Percentiles rank a stretch among this genome's conserved stretches.
Conservation (phyloP, 2,797 vertebrate genomes). For the Notolepis coatsorum region DNA sequence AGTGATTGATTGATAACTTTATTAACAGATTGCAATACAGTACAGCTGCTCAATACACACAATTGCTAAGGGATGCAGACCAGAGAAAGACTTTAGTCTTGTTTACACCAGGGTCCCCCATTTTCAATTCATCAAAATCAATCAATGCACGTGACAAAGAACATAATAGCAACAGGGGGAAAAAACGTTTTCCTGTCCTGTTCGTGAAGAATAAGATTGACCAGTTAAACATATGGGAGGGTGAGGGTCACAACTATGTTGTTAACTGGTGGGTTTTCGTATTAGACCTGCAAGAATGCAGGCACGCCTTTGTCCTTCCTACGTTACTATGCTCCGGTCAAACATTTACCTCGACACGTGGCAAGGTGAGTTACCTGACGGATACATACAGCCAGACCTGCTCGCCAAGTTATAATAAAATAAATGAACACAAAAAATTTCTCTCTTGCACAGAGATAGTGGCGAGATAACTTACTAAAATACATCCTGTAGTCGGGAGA, state of each 20-base stretch:
- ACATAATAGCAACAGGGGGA: no score
- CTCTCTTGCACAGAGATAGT: neutral
- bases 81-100: no score
- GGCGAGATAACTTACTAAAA: conserved; percentile 90
- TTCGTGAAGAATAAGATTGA: no score
- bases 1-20: no score
- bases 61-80: no score
- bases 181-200: no score
- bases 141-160: no score
- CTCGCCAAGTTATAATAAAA: neutral
- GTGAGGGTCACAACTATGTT: neutral
- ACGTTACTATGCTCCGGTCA: no score
- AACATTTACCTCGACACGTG: conserved; percentile 5
- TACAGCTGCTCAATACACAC: no score
- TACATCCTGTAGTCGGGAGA: conserved; percentile 89
- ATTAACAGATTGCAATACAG: no score
- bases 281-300: neutral
- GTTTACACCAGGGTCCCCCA: no score
- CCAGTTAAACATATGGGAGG: neutral
- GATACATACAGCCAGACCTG: neutral
- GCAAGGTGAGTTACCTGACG: neutral
- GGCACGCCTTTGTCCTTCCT: neutral
- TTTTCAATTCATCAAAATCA: no score
- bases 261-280: neutral
- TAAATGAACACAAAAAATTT: neutral